phyloP scores from a whole-genome alignment of 2,888 invertebrate genomes.

The Campoplex capitator region DNA sequence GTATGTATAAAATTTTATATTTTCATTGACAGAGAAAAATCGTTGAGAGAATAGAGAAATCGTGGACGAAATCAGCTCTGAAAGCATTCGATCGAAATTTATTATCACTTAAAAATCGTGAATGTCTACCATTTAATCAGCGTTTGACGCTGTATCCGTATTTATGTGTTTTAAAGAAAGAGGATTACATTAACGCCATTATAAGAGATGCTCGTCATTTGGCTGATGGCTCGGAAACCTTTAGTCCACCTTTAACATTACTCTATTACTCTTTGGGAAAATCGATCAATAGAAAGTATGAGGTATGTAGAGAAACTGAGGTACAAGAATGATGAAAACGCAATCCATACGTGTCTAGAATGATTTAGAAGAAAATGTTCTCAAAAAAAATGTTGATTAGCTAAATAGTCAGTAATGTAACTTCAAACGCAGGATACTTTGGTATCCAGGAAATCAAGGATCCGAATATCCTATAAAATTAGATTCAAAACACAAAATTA shows the following conservation, averaged over 20 bases:
- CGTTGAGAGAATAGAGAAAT: conserved; percentile 87
- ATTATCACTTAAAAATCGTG: conserved; percentile 86
- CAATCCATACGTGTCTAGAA: neutral
- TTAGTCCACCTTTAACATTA: conserved; percentile 89
- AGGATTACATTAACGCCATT: conserved; percentile 87
- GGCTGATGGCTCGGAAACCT: conserved; percentile 92
- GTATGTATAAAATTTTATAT: neutral
- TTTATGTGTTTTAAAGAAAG: conserved; percentile 87
- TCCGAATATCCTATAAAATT: no score
- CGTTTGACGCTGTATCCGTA: conserved; percentile 91
- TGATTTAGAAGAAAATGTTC: neutral
- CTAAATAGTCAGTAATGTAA: no score
- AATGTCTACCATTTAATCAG: conserved; percentile 84
- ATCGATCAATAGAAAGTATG: conserved; percentile 77
- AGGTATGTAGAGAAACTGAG: conserved; percentile 69
- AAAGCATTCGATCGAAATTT: conserved; percentile 90
- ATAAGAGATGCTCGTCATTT: conserved; percentile 90
- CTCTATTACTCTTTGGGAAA: conserved; percentile 90
- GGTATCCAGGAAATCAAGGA: no score
- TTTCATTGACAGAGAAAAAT: conserved; percentile 86
- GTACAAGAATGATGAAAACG: neutral
- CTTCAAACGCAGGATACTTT: no score
- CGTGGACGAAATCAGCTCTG: conserved; percentile 88
- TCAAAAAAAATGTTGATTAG: neutral
- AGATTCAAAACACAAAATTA: no score